Evolutionary conservation across 2,797 vertebrate genomes (phyloP).

Genomic region (Anisognathus igniventris): DNA sequence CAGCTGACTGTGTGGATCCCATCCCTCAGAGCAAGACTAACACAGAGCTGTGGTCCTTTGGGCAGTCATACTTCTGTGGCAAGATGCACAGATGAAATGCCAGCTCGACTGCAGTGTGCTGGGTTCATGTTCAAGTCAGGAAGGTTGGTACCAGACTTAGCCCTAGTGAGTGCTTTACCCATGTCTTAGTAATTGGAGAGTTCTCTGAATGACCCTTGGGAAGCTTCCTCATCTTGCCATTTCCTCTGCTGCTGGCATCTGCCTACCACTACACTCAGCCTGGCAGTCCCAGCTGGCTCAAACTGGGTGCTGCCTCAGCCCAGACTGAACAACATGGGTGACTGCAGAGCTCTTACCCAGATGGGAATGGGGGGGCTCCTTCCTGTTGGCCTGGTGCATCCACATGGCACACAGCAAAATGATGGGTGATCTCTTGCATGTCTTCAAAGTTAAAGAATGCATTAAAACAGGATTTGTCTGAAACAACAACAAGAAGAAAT

Average conservation of each 20-base stretch:
- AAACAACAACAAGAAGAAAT: neutral
- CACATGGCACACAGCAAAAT: constrained; percentile 92
- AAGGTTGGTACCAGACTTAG: neutral
- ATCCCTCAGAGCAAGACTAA: neutral
- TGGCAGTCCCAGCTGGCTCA: neutral
- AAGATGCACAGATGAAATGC: neutral
- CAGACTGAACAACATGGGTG: neutral
- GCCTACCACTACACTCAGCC: neutral
- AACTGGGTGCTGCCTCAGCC: neutral
- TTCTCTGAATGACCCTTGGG: neutral
- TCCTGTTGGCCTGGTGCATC: constrained; percentile 95
- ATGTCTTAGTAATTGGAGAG: neutral
- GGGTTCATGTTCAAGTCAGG: neutral
- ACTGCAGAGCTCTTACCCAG: constrained; percentile 77
- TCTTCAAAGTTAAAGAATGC: constrained; percentile 96
- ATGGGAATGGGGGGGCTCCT: constrained; percentile 87
- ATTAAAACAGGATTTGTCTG: constrained; percentile 96
- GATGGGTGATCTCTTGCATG: constrained; percentile 94
- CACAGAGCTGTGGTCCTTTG: neutral
- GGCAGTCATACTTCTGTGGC: neutral
- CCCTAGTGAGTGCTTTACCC: neutral
- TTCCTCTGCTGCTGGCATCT: neutral
- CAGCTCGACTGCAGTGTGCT: neutral
- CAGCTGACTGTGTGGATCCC: neutral
- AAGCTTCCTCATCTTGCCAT: neutral